These are phyloP conservation scores for Paramormyrops hopkinsi DNA, from an alignment of 2,797 vertebrate species.

Conservation along the genomic window DNA sequence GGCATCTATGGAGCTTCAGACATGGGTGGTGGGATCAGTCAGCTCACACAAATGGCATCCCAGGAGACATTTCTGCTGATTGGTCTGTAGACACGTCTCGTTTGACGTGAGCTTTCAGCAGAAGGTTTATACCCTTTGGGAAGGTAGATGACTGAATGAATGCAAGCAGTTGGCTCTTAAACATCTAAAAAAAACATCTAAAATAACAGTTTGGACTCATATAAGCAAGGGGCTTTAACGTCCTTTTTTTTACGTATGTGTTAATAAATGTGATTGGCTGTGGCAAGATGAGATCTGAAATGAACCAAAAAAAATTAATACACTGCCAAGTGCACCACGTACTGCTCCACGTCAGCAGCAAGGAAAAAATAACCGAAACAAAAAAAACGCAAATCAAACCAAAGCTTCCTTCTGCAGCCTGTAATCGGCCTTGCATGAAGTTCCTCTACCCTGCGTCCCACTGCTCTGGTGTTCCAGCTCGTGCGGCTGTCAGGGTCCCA, in stretches of 20 bases:
- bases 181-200: neutral
- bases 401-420: neutral
- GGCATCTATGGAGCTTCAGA: neutral
- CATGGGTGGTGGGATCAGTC: neutral
- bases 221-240: neutral
- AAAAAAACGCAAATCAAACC: neutral
- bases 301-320: neutral
- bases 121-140: neutral
- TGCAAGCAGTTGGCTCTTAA: neutral
- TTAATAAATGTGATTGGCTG: neutral
- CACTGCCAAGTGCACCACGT: neutral
- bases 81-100: neutral
- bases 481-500: neutral
- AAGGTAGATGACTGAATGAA: neutral
- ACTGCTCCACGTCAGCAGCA: neutral
- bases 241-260: neutral
- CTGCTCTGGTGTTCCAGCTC: neutral
- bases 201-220: neutral
- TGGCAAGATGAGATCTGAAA: neutral
- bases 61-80: neutral
- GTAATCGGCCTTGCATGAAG: neutral
- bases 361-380: neutral
- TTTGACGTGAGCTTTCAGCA: neutral
- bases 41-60: neutral
- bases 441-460: neutral